These are phyloP conservation scores for Cerceris rybyensis DNA, from an alignment of 2,888 invertebrate genomes.

Conservation along the genomic window DNA sequence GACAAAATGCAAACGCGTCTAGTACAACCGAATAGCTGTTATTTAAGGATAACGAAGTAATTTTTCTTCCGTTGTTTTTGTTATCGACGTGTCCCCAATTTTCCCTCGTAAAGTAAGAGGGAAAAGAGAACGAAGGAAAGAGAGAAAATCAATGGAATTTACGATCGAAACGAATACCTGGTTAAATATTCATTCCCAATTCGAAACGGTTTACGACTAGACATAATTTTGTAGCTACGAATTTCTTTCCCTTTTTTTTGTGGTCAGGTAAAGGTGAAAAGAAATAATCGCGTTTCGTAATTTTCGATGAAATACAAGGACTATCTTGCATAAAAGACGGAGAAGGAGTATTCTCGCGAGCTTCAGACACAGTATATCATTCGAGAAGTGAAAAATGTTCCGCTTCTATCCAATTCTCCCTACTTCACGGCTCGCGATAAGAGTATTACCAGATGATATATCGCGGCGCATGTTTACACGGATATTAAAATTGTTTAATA, in stretches of 20 bases:
- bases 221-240: not conserved
- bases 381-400: constrained; percentile 67
- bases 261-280: too few relatives aligned
- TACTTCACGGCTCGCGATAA: constrained; percentile 64
- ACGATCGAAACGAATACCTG: too few relatives aligned
- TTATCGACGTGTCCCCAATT: not conserved
- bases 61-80: constrained; percentile 18
- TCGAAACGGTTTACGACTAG: not conserved
- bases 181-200: too few relatives aligned
- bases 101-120: not conserved
- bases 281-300: constrained; percentile 37
- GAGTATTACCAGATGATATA: constrained; percentile 67
- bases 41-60: constrained; percentile 21
- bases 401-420: constrained; percentile 66
- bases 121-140: too few relatives aligned
- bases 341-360: constrained; percentile 40
- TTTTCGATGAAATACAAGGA: constrained; percentile 47
- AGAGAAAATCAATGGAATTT: too few relatives aligned
- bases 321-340: constrained; percentile 34
- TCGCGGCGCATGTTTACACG: constrained; percentile 63
- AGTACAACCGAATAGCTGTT: constrained; percentile 9
- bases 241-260: too few relatives aligned
- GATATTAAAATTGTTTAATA: constrained; percentile 68
- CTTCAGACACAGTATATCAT: constrained; percentile 62
- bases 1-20: constrained; percentile 11